Conservation (phyloP, 2,888 invertebrate genomes). For the Julus scanicus region DNA sequence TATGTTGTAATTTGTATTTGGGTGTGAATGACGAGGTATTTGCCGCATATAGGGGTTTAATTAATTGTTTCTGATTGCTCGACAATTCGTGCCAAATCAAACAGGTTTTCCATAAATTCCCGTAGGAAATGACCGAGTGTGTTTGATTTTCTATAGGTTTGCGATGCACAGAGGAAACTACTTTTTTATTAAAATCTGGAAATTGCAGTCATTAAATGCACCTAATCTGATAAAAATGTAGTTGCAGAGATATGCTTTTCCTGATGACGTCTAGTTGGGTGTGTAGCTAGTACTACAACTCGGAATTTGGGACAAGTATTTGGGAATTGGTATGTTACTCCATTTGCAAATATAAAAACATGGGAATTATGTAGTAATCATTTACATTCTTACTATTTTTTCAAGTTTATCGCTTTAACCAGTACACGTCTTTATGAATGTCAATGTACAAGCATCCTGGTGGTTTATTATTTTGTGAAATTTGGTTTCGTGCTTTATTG, state of each 20-base stretch:
- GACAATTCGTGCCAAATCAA: neutral
- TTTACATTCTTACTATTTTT: too few species aligned
- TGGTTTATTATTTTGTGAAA: neutral
- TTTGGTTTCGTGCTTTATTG: neutral
- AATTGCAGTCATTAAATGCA: neutral
- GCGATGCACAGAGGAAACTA: neutral
- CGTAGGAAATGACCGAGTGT: neutral
- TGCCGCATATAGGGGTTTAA: neutral
- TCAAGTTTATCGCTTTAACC: too few species aligned
- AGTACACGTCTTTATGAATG: neutral
- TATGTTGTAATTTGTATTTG: neutral
- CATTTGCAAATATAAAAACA: too few species aligned
- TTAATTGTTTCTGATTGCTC: too few species aligned
- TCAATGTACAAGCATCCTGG: neutral
- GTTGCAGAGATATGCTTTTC: neutral
- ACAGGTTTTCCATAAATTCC: neutral
- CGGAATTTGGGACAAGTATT: neutral
- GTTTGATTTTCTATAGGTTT: neutral
- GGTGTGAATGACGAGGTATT: neutral
- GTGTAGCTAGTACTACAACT: neutral
- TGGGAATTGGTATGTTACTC: neutral
- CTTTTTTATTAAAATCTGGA: neutral
- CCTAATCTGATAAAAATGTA: conserved; percentile 9
- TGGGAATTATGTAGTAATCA: too few species aligned
- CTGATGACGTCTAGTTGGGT: neutral